Conservation (phyloP, 2,113 vertebrate species). For the Spermophilus dauricus region DNA sequence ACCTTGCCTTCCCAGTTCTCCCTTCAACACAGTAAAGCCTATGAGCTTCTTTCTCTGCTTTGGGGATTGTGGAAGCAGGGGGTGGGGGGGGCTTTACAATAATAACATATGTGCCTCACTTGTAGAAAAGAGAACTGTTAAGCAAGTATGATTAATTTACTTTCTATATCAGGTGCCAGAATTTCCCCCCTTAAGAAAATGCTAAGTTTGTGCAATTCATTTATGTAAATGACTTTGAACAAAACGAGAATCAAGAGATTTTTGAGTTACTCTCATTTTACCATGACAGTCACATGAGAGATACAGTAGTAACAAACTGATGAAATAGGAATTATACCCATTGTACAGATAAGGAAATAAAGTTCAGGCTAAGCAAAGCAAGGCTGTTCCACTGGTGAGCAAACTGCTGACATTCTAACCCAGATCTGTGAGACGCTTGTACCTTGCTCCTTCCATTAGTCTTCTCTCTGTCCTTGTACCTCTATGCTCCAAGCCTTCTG, state of each 20-base stretch:
- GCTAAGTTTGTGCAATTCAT: conserved; percentile 34
- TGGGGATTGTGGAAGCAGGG: conserved; percentile 66
- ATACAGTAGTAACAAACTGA: background rate
- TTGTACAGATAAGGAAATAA: conserved; percentile 33
- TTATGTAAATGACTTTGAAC: conserved; percentile 50
- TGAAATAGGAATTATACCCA: background rate
- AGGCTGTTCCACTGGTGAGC: background rate
- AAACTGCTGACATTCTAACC: conserved; percentile 15
- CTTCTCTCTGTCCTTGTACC: background rate
- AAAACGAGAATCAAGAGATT: background rate
- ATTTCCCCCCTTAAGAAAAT: conserved; percentile 49
- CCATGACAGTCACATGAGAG: background rate
- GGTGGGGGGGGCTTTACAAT: background rate
- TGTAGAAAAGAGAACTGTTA: conserved; percentile 62
- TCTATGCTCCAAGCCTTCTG: background rate
- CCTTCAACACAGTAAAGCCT: background rate
- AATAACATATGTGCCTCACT: conserved; percentile 40
- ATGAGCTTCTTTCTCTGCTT: conserved; percentile 20
- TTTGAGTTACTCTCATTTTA: background rate
- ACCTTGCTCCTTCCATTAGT: background rate
- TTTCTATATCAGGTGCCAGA: conserved; percentile 45
- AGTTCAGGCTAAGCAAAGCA: conserved; percentile 17
- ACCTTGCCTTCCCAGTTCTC: background rate
- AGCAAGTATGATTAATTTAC: conserved; percentile 70
- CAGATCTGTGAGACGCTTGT: background rate